These are phyloP conservation scores for Parotia lawesii DNA, from an alignment of 2,113 vertebrate species.

Conservation along the genomic window DNA sequence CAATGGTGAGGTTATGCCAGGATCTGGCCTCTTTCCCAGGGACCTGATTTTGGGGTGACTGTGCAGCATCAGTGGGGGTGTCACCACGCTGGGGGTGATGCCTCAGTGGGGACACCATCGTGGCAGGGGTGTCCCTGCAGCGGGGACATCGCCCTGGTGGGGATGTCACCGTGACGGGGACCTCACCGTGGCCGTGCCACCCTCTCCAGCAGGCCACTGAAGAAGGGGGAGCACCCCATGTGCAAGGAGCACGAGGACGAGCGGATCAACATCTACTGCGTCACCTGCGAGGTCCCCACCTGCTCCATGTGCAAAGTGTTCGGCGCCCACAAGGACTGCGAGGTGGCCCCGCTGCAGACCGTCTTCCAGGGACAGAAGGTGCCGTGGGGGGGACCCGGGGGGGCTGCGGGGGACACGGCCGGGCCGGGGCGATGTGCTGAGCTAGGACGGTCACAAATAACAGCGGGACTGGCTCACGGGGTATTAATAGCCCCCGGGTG, in stretches of 20 bases:
- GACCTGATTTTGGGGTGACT: not conserved
- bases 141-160: fast-evolving
- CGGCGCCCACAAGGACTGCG: slow-evolving; percentile 91
- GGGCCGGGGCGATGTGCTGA: slow-evolving; percentile 25
- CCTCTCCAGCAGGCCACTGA: slow-evolving; percentile 74
- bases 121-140: not conserved
- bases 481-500: slow-evolving; percentile 44
- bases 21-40: not conserved
- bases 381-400: not conserved
- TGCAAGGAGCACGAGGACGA: slow-evolving; percentile 95
- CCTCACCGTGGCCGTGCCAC: fast-evolving
- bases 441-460: slow-evolving; percentile 48
- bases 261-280: slow-evolving; percentile 95
- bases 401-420: fast-evolving
- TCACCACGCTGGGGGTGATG: fast-evolving
- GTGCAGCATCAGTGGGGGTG: not conserved
- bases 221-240: slow-evolving; percentile 85
- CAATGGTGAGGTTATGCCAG: not conserved
- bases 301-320: slow-evolving; percentile 98
- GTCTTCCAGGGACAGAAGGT: slow-evolving; percentile 88
- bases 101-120: fast-evolving
- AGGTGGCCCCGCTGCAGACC: slow-evolving; percentile 85
- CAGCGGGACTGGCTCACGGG: not conserved
- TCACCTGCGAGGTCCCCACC: slow-evolving; percentile 88
- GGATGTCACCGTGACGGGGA: fast-evolving